Evolutionary conservation across 2,888 invertebrate species (phyloP).

Genomic region (Tetranychus piercei): DNA sequence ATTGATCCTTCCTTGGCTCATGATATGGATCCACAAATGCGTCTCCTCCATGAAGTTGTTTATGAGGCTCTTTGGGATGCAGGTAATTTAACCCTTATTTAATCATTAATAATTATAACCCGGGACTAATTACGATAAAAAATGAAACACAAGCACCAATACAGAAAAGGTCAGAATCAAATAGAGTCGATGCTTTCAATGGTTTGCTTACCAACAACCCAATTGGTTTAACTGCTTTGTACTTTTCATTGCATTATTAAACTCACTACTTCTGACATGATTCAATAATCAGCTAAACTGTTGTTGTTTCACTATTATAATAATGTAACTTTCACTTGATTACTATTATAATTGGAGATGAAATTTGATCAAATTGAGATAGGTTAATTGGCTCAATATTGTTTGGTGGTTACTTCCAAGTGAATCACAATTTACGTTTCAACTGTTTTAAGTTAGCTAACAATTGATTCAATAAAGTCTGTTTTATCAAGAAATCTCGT

Average conservation of each 20-base stretch:
- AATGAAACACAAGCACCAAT: neutral
- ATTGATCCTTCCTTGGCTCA: conserved; percentile 40
- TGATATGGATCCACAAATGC: conserved; percentile 76
- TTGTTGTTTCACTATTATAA: neutral
- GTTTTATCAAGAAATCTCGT: too few species aligned
- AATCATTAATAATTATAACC: neutral
- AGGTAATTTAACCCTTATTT: conserved; percentile 33
- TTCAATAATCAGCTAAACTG: neutral
- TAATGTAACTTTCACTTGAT: neutral
- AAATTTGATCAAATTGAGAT: neutral
- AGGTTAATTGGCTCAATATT: too few species aligned
- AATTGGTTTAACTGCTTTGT: conserved; percentile 38
- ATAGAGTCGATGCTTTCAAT: neutral
- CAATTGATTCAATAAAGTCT: too few species aligned
- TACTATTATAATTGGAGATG: neutral
- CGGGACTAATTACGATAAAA: conserved; percentile 1
- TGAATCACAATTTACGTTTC: too few species aligned
- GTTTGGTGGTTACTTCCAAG: too few species aligned
- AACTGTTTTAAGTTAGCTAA: too few species aligned
- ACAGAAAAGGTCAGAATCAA: neutral
- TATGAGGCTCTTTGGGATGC: conserved; percentile 82
- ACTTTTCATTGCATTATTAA: neutral
- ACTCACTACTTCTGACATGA: neutral
- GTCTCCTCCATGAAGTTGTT: conserved; percentile 72
- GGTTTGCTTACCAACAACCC: neutral